Evolutionary conservation across 2,888 invertebrate genomes (phyloP).

Genomic region (Pseudolycoriella hygida): DNA sequence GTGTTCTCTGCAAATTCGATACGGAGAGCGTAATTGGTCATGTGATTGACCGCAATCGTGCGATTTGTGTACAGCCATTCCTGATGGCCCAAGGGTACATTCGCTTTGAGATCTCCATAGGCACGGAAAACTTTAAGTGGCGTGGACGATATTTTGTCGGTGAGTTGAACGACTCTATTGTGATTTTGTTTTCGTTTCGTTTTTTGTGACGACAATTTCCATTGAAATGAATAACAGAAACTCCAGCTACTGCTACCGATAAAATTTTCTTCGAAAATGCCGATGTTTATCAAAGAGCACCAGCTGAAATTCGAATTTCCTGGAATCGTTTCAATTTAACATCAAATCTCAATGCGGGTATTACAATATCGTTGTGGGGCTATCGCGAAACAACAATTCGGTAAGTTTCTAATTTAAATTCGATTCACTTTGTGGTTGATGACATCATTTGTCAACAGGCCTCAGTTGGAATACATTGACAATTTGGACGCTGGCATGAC

Average conservation of each 20-base stretch:
- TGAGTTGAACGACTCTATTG: constrained; percentile 31
- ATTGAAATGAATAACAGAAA: constrained; percentile 37
- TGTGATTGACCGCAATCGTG: constrained; percentile 62
- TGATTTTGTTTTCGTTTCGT: constrained; percentile 7
- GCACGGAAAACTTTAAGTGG: constrained; percentile 71
- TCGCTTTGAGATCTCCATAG: constrained; percentile 68
- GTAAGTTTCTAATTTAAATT: constrained; percentile 14
- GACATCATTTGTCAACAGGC: constrained; percentile 31
- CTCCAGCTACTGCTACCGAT: constrained; percentile 72
- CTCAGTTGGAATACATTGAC: constrained; percentile 67
- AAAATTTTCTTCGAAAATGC: constrained; percentile 65
- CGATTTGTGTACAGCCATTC: constrained; percentile 76
- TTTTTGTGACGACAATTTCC: constrained; percentile 2
- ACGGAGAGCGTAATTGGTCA: constrained; percentile 61
- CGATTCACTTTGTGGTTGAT: no score
- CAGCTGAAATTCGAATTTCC: constrained; percentile 55
- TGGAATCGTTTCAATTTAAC: constrained; percentile 82
- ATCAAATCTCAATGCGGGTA: constrained; percentile 52
- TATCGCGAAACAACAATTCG: constrained; percentile 67
- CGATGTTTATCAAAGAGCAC: constrained; percentile 52
- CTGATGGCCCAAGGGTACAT: constrained; percentile 79
- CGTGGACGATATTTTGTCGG: constrained; percentile 82
- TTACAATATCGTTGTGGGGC: constrained; percentile 76
- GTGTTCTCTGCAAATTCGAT: constrained; percentile 71
- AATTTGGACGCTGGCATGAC: constrained; percentile 44